A percentile compares a stretch with the other conserved stretches of the same genome.
Conservation (phyloP, 1,140 invertebrate genomes). For the Pseudomyrmex concolor region DNA sequence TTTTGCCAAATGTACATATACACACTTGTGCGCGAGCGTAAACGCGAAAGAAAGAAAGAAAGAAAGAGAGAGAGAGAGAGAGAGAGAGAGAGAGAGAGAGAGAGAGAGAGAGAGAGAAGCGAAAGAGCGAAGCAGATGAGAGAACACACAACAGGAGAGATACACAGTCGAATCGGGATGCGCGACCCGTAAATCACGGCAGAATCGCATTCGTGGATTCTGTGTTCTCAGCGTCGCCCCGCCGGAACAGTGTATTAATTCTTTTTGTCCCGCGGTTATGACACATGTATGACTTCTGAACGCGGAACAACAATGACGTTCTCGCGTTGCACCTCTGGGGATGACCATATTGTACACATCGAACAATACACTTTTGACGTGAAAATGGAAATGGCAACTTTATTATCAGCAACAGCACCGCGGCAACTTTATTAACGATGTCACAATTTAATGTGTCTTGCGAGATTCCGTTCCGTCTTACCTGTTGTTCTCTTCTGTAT, state of each 20-base stretch:
- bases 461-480: constrained; percentile 61
- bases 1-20: constrained; percentile 65
- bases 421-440: neutral
- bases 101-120: constrained; percentile 6
- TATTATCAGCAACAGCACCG: neutral
- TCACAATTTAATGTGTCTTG: neutral
- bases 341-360: constrained; percentile 8
- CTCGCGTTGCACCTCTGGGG: neutral
- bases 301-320: constrained; percentile 28
- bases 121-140: constrained; percentile 15
- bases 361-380: neutral
- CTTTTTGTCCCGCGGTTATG: constrained; percentile 46
- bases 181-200: constrained; percentile 61
- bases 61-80: constrained; percentile 36
- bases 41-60: constrained; percentile 26
- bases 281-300: constrained; percentile 27
- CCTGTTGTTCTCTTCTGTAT: constrained; percentile 91
- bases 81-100: constrained; percentile 33
- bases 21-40: constrained; percentile 18
- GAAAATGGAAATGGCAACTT: neutral
- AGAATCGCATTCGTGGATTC: constrained; percentile 63
- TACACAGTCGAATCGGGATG: constrained; percentile 60
- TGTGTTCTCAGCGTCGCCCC: constrained; percentile 62
- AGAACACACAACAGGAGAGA: constrained; percentile 29
- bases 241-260: constrained; percentile 65